Evolutionary conservation across 2,888 invertebrate species (phyloP), one percentile per base, ranked within the genome.

Genomic region (Timandra comae): DNA sequence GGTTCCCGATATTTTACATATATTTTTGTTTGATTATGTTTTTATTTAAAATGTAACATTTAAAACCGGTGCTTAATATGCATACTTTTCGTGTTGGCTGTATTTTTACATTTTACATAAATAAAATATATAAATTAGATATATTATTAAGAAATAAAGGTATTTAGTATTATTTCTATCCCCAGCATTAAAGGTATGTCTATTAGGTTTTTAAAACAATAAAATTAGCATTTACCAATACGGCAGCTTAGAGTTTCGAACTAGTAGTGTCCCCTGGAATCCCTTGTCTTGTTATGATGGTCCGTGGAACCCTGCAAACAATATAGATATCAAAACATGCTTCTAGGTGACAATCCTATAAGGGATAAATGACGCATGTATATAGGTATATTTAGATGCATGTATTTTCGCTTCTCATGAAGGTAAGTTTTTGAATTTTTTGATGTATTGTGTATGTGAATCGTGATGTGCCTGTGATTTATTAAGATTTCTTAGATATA

Each of bases 201-300:
- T 56, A 48, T 67, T 66, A 61, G 71, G 72, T 64, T 47, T 46
- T 58, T 60, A 68, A 75, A 73, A 61, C 58, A 46, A 57, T 60
- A 65, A 69, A 65, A 60, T 70, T 82, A 81, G 80, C 85, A 85
- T 85, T 85, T 85, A 85, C 85, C 85, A 85, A 85, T 77, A 80
- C 74, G 84, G 82, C 84, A 82, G 84, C 81, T 78, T 82, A 73
- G 69, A 61, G n/a, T 59, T 31, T 59, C 53, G 46, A 58, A 51
- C 60, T 37, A 41, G 67, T 78, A 79, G 77, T 55, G 45, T 42
- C 52, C 68, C 68, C 49, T 36, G 41, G 29, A 52, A 44, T 52
- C 63, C 63, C 49, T 52, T 55, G 60, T 65, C 61, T 56, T 66
- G 63, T 34, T 35, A 33, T 40, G 36, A 32, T 36, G 33, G 38